These are phyloP conservation scores for Erpornis zantholeuca DNA, from an alignment of 2,113 vertebrate species.

Conservation along the genomic window DNA sequence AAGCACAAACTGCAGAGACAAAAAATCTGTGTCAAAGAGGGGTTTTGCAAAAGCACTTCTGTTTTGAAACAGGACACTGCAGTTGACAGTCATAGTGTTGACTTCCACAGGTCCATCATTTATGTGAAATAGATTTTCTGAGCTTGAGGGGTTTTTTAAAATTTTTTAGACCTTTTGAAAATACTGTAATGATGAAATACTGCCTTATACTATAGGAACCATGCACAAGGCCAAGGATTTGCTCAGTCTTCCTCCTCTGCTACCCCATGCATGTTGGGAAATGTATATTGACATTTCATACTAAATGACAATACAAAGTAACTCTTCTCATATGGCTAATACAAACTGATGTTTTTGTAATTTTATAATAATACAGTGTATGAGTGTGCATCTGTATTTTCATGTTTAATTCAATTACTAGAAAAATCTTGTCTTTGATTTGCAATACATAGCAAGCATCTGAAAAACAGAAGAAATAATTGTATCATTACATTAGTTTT, in stretches of 20 bases:
- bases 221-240: background rate
- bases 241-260: background rate
- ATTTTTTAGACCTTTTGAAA: background rate
- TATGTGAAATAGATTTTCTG: background rate
- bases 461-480: conserved; percentile 41
- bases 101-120: background rate
- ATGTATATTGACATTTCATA: background rate
- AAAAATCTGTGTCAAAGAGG: background rate
- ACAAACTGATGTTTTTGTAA: background rate
- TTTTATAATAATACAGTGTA: background rate
- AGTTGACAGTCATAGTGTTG: background rate
- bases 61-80: background rate
- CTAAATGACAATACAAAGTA: background rate
- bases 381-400: background rate
- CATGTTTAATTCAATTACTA: background rate
- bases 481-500: conserved; percentile 51
- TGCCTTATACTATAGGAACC: background rate
- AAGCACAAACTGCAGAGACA: background rate
- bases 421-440: conserved; percentile 45
- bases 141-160: background rate
- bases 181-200: background rate
- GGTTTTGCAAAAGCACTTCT: background rate
- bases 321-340: background rate
- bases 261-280: background rate
- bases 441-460: conserved; percentile 25